phyloP scores from a whole-genome alignment of 23 tunicate species.

The Phallusia fumigata region DNA sequence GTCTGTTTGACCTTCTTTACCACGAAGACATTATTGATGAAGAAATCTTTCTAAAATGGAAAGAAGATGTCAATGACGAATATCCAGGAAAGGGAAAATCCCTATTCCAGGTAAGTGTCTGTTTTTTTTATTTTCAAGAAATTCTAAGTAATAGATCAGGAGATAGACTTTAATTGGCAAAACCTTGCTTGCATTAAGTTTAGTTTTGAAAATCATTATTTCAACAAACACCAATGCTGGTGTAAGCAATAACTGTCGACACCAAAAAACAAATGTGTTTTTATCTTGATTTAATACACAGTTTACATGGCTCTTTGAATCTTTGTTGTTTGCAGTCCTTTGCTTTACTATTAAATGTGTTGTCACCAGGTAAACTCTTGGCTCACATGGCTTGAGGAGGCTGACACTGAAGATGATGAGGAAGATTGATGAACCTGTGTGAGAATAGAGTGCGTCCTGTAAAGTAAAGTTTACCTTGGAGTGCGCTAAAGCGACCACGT shows the following conservation, averaged over 20 bases:
- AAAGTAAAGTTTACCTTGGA: too few relatives aligned
- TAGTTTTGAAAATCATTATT: too few relatives aligned
- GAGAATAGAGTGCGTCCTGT: background rate
- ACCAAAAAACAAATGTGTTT: background rate
- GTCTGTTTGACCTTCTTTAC: constrained; percentile 62
- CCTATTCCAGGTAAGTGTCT: constrained; percentile 59
- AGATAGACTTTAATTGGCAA: too few relatives aligned
- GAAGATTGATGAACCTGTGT: constrained; percentile 5
- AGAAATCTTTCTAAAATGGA: constrained; percentile 65
- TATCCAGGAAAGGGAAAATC: constrained; percentile 75
- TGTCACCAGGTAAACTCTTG: constrained; percentile 73
- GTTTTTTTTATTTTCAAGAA: too few relatives aligned
- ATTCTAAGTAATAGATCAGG: too few relatives aligned
- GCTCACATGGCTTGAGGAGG: constrained; percentile 90
- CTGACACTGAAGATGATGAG: constrained; percentile 89
- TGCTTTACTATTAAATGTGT: too few relatives aligned
- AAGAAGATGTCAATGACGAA: constrained; percentile 72
- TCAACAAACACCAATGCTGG: background rate
- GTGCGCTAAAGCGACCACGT: too few relatives aligned
- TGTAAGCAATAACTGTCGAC: too few relatives aligned
- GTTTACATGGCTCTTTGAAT: too few relatives aligned
- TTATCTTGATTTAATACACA: too few relatives aligned
- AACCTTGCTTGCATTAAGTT: too few relatives aligned
- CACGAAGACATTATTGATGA: constrained; percentile 89
- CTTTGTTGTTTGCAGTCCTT: background rate